phyloP scores from a whole-genome alignment of 2,888 invertebrate genomes.

The Leptopterna dolabrata region DNA sequence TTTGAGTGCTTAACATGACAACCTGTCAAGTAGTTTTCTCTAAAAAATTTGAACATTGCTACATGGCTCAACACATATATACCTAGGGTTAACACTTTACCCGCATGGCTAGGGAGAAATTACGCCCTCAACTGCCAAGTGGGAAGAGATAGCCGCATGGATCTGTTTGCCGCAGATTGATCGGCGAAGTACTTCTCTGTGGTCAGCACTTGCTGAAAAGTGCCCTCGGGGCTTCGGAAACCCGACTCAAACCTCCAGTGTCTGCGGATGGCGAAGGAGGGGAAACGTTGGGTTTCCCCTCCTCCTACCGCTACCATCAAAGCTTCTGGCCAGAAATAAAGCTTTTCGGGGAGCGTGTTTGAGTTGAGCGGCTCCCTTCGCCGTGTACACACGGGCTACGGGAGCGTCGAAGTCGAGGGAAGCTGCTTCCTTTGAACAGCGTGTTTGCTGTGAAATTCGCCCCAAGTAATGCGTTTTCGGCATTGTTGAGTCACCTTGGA shows the following conservation, averaged over 20 bases:
- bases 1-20: too few relatives aligned
- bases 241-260: neutral
- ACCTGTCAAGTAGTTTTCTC: too few relatives aligned
- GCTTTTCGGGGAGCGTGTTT: neutral
- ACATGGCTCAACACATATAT: too few relatives aligned
- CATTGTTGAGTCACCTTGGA: neutral
- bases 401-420: neutral
- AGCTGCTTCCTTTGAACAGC: neutral
- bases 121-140: too few relatives aligned
- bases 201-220: slow-evolving; percentile 30
- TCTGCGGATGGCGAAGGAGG: neutral
- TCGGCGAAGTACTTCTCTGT: slow-evolving; percentile 27
- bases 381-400: neutral
- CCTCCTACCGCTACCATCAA: neutral
- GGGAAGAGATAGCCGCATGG: neutral
- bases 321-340: neutral
- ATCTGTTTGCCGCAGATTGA: slow-evolving; percentile 16
- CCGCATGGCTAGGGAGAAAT: too few relatives aligned
- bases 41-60: too few relatives aligned
- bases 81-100: neutral
- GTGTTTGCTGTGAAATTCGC: neutral
- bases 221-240: slow-evolving; percentile 14
- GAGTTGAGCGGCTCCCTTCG: neutral
- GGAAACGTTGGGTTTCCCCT: neutral
- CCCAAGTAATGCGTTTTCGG: neutral